Evolutionary conservation across 2,113 vertebrate genomes (phyloP).

Genomic region (Hystrix brachyura): DNA sequence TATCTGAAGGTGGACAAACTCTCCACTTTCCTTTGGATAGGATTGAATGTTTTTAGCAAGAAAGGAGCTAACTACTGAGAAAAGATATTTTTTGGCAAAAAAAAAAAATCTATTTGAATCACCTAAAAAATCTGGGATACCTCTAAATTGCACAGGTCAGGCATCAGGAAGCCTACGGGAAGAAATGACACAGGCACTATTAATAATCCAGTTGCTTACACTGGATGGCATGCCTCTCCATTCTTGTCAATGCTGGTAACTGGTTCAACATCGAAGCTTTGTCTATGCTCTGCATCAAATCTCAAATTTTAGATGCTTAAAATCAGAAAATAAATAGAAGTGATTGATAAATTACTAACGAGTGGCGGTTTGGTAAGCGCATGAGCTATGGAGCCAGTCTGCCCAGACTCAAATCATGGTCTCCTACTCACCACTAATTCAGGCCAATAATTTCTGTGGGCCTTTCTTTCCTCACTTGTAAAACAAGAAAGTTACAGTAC

Average conservation of each 20-base stretch:
- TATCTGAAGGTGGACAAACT: slow-evolving; percentile 13
- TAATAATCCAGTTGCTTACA: not conserved
- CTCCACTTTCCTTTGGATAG: slow-evolving; percentile 3
- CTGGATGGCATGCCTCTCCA: slow-evolving; percentile 10
- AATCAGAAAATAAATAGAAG: slow-evolving; percentile 57
- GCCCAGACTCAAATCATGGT: not conserved
- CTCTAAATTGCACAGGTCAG: not conserved
- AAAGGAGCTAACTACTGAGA: slow-evolving; percentile 17
- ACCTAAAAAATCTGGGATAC: not conserved
- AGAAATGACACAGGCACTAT: slow-evolving; percentile 19
- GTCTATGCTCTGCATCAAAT: slow-evolving; percentile 8
- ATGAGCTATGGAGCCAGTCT: not conserved
- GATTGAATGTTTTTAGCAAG: slow-evolving; percentile 37
- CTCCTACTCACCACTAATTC: not conserved
- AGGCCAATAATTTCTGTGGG: not conserved
- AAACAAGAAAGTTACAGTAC: slow-evolving; percentile 10
- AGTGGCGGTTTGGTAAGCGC: not conserved
- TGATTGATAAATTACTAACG: slow-evolving; percentile 28
- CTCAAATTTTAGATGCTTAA: slow-evolving; percentile 49
- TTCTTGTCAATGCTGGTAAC: slow-evolving; percentile 45
- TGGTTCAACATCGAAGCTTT: slow-evolving; percentile 57
- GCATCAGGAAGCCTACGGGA: not conserved
- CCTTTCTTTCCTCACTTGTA: slow-evolving; percentile 46
- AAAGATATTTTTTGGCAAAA: not conserved
- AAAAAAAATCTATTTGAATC: not conserved